These are phyloP conservation scores for Ophion obscuratus DNA, from an alignment of 2,888 invertebrate genomes.

Conservation along the genomic window DNA sequence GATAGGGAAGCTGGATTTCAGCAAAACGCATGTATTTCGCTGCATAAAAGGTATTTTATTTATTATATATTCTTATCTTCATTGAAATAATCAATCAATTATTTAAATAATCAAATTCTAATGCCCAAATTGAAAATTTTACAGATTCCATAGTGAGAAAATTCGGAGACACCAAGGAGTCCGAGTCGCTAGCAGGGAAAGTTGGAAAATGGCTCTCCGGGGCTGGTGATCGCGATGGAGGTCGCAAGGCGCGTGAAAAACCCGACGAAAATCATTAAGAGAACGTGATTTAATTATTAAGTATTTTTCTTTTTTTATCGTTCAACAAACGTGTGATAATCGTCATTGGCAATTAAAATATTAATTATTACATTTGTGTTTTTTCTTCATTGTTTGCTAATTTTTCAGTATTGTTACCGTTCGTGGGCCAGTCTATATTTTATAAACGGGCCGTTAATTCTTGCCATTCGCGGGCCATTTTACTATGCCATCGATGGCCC, in stretches of 20 bases:
- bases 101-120: background rate
- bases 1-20: constrained; percentile 19
- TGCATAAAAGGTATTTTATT: constrained; percentile 31
- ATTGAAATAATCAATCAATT: constrained; percentile 2
- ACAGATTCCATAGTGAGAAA: constrained; percentile 15
- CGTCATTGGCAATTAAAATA: too few species aligned
- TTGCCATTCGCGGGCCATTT: constrained; percentile 3
- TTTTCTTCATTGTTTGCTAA: too few species aligned
- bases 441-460: background rate
- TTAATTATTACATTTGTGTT: too few species aligned
- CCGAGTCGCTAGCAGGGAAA: constrained; percentile 4
- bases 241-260: constrained; percentile 15
- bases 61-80: background rate
- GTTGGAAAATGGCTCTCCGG: constrained; percentile 24
- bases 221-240: constrained; percentile 27
- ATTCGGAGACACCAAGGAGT: constrained; percentile 18
- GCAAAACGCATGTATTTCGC: constrained; percentile 21
- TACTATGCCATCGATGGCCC: background rate
- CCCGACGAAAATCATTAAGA: background rate
- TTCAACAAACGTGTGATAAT: background rate
- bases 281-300: background rate
- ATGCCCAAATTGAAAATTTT: background rate
- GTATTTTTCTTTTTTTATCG: background rate
- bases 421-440: background rate
- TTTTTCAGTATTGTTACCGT: background rate